Evolutionary conservation across 2,113 vertebrate genomes (phyloP).

Genomic region (Cervus canadensis): DNA sequence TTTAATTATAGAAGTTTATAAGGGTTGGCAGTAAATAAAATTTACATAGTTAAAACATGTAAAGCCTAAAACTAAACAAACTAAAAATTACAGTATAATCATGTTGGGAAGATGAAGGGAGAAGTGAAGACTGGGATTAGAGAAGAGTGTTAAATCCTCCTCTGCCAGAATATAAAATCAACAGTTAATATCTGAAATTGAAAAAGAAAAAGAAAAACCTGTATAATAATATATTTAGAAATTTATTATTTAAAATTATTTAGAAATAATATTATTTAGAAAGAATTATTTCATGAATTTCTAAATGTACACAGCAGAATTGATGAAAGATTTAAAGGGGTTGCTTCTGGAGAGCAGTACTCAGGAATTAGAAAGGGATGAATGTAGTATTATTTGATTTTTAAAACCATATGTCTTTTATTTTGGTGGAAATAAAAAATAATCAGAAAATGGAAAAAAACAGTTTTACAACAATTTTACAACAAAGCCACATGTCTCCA

Average conservation of each 20-base stretch:
- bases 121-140: background rate
- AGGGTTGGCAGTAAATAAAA: background rate
- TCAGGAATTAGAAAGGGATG: background rate
- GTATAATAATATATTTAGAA: background rate
- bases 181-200: background rate
- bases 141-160: background rate
- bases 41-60: background rate
- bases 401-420: background rate
- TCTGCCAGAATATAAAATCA: background rate
- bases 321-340: background rate
- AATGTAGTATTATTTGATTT: background rate
- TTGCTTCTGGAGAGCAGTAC: background rate
- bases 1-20: background rate
- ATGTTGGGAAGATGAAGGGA: background rate
- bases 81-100: constrained; percentile 25
- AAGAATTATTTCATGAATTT: background rate
- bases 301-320: background rate
- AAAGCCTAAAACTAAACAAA: background rate
- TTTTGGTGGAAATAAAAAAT: constrained; percentile 4
- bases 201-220: background rate
- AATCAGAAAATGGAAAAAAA: background rate
- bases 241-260: background rate
- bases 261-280: background rate
- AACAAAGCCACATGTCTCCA: background rate
- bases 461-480: background rate